Evolutionary conservation across 2,888 invertebrate species (phyloP), one percentile per base, ranked within the genome.

Genomic region (Suillia variegata): DNA sequence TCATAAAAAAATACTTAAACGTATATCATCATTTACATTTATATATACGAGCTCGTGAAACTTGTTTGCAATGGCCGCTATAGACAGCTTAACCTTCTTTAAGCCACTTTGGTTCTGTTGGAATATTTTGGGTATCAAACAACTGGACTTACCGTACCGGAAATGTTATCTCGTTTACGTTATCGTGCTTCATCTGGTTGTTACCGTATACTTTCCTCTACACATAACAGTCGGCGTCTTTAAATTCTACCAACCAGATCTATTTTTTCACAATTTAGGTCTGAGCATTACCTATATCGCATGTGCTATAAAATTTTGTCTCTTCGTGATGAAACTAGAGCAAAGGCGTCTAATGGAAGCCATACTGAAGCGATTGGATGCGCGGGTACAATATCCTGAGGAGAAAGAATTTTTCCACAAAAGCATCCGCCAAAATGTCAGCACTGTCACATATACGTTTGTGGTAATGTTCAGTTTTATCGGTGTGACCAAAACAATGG

Each of bases 251-350:
- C 1, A 55, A 13, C 2, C 59, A 63, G 0, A 4, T 61, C 34
- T 70, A 73, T 2, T 72, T 69, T 45, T 51, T 70, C 17, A 47
- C 31, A 21, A 73, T 66, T 33, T 59, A 70, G 1, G 62, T 58
- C 17, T 12, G 65, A 10, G 13, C 59, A 1, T 13, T 72, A 4
- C 63, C 2, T 62, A 69, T 5, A 3, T 64, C 2, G 60, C 66
- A 1, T 51, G 66, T 0, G 10, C 58, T 1, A 1, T 56, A 0
- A 71, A 71, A 17, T 66, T 70, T 22, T 0, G 51, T 0, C 18
- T 66, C 10, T 72, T 60, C 31, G 45, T 58, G 0, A 15, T 6
- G 1, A 52, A 59, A 20, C 33, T 71, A n/a, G 24, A 15, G 1
- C 64, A 54, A 13, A 6, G 73, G 1, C 0, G 0, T 0, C 34